phyloP scores from a whole-genome alignment of 2,113 vertebrate species.

The Mesocricetus auratus region DNA sequence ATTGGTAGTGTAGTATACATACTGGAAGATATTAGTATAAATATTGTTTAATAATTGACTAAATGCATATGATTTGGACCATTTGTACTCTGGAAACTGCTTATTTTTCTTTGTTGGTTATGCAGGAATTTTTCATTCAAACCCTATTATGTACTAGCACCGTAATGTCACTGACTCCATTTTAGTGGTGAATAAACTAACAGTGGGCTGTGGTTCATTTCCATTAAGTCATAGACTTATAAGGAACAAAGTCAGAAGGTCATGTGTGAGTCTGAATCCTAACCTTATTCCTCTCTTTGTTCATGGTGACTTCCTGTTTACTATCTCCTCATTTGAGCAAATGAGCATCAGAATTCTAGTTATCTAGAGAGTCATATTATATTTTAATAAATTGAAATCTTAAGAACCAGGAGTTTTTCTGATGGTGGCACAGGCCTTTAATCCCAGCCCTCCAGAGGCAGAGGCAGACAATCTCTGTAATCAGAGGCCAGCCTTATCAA shows the following conservation, averaged over 20 bases:
- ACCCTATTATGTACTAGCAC: neutral
- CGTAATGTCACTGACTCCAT: neutral
- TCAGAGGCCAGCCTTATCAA: neutral
- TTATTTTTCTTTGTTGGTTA: slow-evolving; percentile 28
- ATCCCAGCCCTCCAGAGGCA: neutral
- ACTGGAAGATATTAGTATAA: neutral
- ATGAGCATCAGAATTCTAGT: neutral
- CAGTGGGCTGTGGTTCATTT: slow-evolving; percentile 35
- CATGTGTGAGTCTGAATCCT: neutral
- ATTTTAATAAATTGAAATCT: neutral
- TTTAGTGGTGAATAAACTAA: neutral
- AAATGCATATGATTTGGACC: neutral
- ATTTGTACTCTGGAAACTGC: slow-evolving; percentile 17
- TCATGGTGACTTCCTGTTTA: neutral
- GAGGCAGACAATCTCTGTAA: neutral
- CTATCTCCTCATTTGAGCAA: neutral
- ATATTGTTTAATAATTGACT: neutral
- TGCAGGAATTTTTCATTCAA: slow-evolving; percentile 1
- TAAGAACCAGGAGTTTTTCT: neutral
- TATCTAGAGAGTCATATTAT: slow-evolving; percentile 1
- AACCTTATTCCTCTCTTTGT: neutral
- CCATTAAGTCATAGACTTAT: slow-evolving; percentile 38
- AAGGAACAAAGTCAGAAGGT: neutral
- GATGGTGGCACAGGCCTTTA: neutral
- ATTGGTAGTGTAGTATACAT: neutral